Conservation (phyloP, 1,140 invertebrate species). For the Dufourea novaeangliae region DNA sequence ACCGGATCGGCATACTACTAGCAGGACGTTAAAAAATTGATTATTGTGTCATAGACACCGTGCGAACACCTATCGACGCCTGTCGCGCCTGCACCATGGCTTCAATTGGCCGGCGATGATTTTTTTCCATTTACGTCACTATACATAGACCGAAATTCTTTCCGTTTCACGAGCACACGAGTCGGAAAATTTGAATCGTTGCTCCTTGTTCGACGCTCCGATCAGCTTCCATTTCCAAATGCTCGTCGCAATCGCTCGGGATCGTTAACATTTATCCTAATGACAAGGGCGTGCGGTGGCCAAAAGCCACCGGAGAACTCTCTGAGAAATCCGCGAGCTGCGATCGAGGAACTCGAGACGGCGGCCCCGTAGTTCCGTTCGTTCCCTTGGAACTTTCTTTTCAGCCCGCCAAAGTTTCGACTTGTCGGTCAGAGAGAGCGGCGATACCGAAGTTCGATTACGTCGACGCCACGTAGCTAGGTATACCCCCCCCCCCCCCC, state of each 20-base stretch:
- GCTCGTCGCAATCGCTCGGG: not conserved
- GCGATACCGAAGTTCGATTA: slow-evolving; percentile 51
- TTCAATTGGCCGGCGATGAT: slow-evolving; percentile 20
- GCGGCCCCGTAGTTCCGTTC: slow-evolving; percentile 16
- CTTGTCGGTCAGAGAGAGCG: slow-evolving; percentile 41
- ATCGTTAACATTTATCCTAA: slow-evolving; percentile 25
- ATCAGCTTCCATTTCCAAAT: not conserved
- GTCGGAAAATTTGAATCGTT: no score
- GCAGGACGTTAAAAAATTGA: slow-evolving; percentile 64
- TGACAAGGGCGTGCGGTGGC: no score
- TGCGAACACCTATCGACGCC: slow-evolving; percentile 44
- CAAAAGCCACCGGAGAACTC: not conserved
- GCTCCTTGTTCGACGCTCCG: no score
- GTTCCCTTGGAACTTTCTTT: slow-evolving; percentile 41
- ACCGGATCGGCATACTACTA: slow-evolving; percentile 45
- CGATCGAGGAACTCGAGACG: slow-evolving; percentile 7
- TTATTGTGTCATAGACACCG: slow-evolving; percentile 66
- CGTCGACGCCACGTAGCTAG: slow-evolving; percentile 61
- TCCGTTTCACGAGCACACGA: no score
- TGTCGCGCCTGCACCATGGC: slow-evolving; percentile 13
- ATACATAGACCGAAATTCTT: no score
- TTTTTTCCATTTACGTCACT: no score
- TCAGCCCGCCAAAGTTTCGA: slow-evolving; percentile 41
- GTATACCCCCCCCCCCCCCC: no score
- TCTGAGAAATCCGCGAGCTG: slow-evolving; percentile 4